phyloP scores from a whole-genome alignment of 92 coral and sea anemone species.

The Paragorgia papillata region DNA sequence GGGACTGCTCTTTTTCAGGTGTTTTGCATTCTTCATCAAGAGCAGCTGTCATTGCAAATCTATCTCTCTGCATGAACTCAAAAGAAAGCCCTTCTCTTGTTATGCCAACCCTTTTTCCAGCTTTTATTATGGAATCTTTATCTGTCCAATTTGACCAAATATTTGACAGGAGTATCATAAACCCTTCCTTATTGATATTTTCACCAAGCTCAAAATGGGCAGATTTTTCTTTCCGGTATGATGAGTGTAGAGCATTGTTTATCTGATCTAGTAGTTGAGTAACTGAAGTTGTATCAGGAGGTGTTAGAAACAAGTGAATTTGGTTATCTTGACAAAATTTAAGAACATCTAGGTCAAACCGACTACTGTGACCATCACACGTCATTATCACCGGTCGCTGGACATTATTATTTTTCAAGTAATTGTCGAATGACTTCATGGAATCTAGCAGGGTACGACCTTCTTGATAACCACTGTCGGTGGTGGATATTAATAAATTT shows the following conservation, averaged over 20 bases:
- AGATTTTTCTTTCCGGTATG: slow-evolving; percentile 21
- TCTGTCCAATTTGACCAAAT: slow-evolving; percentile 27
- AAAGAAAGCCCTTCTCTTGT: slow-evolving; percentile 7
- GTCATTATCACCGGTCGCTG: slow-evolving; percentile 1
- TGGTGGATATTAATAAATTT: slow-evolving; percentile 20
- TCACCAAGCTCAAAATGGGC: slow-evolving; percentile 18
- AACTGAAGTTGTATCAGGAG: slow-evolving; percentile 12
- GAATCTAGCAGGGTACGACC: slow-evolving; percentile 25
- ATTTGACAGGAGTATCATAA: slow-evolving; percentile 16
- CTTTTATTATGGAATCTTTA: slow-evolving; percentile 15
- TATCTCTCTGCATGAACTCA: slow-evolving; percentile 14
- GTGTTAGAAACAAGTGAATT: slow-evolving; percentile 7
- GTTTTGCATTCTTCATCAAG: slow-evolving; percentile 18
- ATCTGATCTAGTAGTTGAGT: slow-evolving; percentile 13
- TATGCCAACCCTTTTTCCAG: slow-evolving; percentile 26
- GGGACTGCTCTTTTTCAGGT: slow-evolving; percentile 10
- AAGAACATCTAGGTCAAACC: slow-evolving; percentile 22
- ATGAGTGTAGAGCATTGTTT: too few relatives aligned
- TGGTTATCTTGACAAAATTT: slow-evolving; percentile 15
- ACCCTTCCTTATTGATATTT: slow-evolving; percentile 15
- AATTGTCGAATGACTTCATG: slow-evolving; percentile 19
- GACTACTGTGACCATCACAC: slow-evolving; percentile 32
- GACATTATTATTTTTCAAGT: slow-evolving; percentile 1
- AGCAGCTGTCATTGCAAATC: slow-evolving; percentile 32
- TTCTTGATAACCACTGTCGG: slow-evolving; percentile 23